Conservation (phyloP, 2,113 vertebrate genomes). For the Columbina picui region DNA sequence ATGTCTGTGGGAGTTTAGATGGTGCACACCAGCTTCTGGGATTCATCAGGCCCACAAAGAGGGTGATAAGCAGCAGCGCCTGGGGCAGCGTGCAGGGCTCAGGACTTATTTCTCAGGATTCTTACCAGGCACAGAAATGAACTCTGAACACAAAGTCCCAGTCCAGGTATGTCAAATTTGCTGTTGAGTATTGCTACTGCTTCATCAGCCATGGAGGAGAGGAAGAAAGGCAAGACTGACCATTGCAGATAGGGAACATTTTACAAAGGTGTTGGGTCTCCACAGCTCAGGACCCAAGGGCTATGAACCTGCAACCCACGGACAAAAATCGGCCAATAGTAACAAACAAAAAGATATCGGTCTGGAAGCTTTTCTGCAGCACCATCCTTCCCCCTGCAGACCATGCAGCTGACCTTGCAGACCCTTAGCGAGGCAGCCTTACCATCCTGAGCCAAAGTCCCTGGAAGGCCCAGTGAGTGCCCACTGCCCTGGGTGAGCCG, state of each 20-base stretch:
- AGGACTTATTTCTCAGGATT: conserved; percentile 44
- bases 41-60: conserved; percentile 18
- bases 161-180: neutral
- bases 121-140: neutral
- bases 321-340: neutral
- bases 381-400: neutral
- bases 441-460: neutral
- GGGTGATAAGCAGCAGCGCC: neutral
- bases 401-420: fast-evolving
- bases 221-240: neutral
- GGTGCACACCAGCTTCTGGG: neutral
- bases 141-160: neutral
- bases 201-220: neutral
- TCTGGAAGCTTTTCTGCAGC: neutral
- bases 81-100: neutral
- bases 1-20: conserved; percentile 17
- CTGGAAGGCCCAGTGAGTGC: neutral
- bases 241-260: neutral
- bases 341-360: neutral
- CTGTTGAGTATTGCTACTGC: neutral
- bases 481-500: neutral
- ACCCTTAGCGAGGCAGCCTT: neutral
- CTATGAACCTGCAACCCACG: neutral
- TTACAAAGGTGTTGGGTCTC: neutral
- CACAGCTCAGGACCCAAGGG: neutral